Percentiles rank a stretch among this genome's conserved stretches.
These are phyloP conservation scores for Poeciliopsis turrubarensis DNA, from an alignment of 2,113 vertebrate species.

Conservation along the genomic window DNA sequence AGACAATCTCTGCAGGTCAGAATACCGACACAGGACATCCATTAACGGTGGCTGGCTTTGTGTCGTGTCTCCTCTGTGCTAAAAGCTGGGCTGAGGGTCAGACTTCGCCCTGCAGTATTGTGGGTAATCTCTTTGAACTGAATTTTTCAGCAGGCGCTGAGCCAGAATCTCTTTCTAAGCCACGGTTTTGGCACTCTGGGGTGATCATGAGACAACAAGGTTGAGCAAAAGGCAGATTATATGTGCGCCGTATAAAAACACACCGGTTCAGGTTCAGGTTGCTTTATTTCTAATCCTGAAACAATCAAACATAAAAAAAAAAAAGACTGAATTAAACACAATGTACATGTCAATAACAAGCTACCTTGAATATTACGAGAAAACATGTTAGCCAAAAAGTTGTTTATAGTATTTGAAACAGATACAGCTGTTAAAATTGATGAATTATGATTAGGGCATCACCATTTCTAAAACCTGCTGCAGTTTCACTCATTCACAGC, in stretches of 20 bases:
- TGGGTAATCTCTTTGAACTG: constrained; percentile 61
- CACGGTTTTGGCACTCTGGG: constrained; percentile 34
- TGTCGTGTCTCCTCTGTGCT: constrained; percentile 32
- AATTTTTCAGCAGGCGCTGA: constrained; percentile 46
- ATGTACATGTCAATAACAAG: too few species aligned
- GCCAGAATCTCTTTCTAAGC: constrained; percentile 48
- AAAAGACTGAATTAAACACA: too few species aligned
- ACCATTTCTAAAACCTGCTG: too few species aligned
- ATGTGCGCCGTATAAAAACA: not conserved
- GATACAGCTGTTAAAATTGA: too few species aligned
- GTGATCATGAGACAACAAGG: constrained; percentile 58
- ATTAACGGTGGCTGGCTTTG: constrained; percentile 35
- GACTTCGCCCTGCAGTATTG: constrained; percentile 32
- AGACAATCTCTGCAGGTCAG: constrained; percentile 28
- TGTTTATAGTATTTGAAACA: too few species aligned
- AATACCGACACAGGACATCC: constrained; percentile 10
- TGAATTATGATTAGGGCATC: too few species aligned
- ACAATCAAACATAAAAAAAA: not conserved
- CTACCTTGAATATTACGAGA: too few species aligned
- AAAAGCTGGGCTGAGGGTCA: constrained; percentile 40
- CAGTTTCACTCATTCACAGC: too few species aligned
- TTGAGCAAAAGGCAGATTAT: constrained; percentile 24
- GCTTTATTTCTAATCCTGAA: not conserved
- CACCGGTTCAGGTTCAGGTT: not conserved
- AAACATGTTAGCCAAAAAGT: too few species aligned